Conservation (phyloP, 1,140 invertebrate genomes). For the Plectus sambesii region DNA sequence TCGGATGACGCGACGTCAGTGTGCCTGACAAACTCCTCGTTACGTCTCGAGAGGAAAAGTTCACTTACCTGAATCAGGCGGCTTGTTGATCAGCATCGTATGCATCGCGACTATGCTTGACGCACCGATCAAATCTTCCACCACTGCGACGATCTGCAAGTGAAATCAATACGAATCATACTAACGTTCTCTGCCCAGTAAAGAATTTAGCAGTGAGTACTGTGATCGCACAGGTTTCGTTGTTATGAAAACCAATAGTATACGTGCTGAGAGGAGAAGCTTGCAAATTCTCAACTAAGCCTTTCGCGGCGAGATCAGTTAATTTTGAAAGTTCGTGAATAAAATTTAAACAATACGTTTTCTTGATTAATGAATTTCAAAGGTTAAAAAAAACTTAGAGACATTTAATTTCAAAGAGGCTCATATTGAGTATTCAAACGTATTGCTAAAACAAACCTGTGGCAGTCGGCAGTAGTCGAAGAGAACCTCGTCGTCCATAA, state of each 20-base stretch:
- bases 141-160: slow-evolving; percentile 58
- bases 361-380: no score
- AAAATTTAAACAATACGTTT: no score
- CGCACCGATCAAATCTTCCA: slow-evolving; percentile 63
- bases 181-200: background rate
- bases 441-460: slow-evolving; percentile 46
- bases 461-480: slow-evolving; percentile 57
- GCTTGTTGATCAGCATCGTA: slow-evolving; percentile 51
- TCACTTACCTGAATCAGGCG: slow-evolving; percentile 50
- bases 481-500: slow-evolving; percentile 59
- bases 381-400: slow-evolving; percentile 14
- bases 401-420: slow-evolving; percentile 7
- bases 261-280: no score
- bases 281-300: no score
- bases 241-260: no score
- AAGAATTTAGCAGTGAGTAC: no score
- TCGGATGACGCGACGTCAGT: slow-evolving; percentile 60
- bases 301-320: no score
- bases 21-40: slow-evolving; percentile 3
- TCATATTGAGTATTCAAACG: slow-evolving; percentile 1
- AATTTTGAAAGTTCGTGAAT: no score
- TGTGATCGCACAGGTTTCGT: no score
- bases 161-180: slow-evolving; percentile 4
- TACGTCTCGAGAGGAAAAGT: no score
- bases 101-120: slow-evolving; percentile 50